Conservation (phyloP, 2,888 invertebrate genomes). For the Tetanocera ferruginea region DNA sequence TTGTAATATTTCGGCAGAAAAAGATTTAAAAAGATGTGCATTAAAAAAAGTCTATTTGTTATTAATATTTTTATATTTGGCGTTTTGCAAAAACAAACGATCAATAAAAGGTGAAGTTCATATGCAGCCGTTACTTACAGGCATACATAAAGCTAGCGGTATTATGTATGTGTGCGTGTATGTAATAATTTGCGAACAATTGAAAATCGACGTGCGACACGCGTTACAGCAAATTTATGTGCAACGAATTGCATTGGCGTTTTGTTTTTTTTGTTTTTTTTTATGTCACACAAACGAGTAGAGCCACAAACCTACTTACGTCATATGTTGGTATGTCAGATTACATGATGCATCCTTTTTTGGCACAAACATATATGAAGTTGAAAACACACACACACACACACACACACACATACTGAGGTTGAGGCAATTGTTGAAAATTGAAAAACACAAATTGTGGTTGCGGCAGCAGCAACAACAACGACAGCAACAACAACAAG, state of each 20-base stretch:
- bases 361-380: slow-evolving; percentile 58
- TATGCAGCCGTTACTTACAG: too few species aligned
- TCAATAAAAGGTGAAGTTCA: too few species aligned
- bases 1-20: too few species aligned
- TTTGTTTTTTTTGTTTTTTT: slow-evolving; percentile 40
- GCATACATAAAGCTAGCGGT: slow-evolving; percentile 37
- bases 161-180: slow-evolving; percentile 13
- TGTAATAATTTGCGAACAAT: slow-evolving; percentile 66
- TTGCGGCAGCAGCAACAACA: slow-evolving; percentile 37
- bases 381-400: neutral
- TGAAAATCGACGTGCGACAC: slow-evolving; percentile 67
- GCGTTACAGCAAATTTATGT: slow-evolving; percentile 62
- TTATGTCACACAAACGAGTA: slow-evolving; percentile 13
- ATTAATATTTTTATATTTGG: too few species aligned
- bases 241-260: slow-evolving; percentile 61
- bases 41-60: too few species aligned
- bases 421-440: slow-evolving; percentile 17
- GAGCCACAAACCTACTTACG: neutral
- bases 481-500: neutral
- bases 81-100: too few species aligned
- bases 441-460: slow-evolving; percentile 38
- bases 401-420: neutral
- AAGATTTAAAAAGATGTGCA: too few species aligned
- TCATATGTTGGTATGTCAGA: slow-evolving; percentile 14
- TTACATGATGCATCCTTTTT: slow-evolving; percentile 48